Percentiles rank a stretch among this genome's conserved stretches.
Conservation (phyloP, 2,888 invertebrate genomes). For the Xylota segnis region DNA sequence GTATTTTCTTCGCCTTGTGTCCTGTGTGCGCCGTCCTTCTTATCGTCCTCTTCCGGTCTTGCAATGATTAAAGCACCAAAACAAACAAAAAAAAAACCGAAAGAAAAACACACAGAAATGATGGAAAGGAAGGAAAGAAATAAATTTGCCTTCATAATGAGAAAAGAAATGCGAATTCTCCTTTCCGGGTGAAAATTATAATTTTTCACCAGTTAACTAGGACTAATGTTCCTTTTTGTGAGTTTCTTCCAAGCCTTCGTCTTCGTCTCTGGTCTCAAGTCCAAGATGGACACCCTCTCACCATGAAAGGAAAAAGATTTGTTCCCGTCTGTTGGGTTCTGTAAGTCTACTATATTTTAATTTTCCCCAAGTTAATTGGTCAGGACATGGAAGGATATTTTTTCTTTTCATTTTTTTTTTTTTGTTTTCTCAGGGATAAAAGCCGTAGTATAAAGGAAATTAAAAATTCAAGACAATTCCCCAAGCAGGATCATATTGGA, state of each 20-base stretch:
- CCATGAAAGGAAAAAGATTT: slow-evolving; percentile 23
- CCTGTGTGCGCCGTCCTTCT: slow-evolving; percentile 27
- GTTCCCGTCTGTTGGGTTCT: slow-evolving; percentile 61
- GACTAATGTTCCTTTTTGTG: slow-evolving; percentile 69
- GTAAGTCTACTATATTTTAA: slow-evolving; percentile 70
- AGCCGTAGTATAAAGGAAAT: slow-evolving; percentile 60
- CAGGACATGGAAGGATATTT: slow-evolving; percentile 49
- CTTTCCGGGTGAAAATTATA: slow-evolving; percentile 72
- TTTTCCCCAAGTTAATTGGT: slow-evolving; percentile 73
- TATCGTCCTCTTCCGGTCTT: slow-evolving; percentile 23
- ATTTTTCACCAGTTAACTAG: slow-evolving; percentile 72
- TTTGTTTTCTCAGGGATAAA: slow-evolving; percentile 16
- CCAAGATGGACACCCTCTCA: slow-evolving; percentile 65
- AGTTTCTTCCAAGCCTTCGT: not conserved
- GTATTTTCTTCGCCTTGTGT: slow-evolving; percentile 31
- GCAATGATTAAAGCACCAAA: slow-evolving; percentile 46
- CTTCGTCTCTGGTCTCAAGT: slow-evolving; percentile 18
- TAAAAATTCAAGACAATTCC: slow-evolving; percentile 76
- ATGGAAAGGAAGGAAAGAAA: slow-evolving; percentile 32
- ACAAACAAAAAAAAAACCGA: slow-evolving; percentile 20
- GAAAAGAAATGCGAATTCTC: slow-evolving; percentile 62
- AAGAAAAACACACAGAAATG: slow-evolving; percentile 25
- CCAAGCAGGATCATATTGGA: slow-evolving; percentile 53
- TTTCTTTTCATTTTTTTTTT: not conserved
- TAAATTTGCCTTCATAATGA: slow-evolving; percentile 68